Evolutionary conservation across 2,888 invertebrate genomes (phyloP).

Genomic region (Bugulina stolonifera): DNA sequence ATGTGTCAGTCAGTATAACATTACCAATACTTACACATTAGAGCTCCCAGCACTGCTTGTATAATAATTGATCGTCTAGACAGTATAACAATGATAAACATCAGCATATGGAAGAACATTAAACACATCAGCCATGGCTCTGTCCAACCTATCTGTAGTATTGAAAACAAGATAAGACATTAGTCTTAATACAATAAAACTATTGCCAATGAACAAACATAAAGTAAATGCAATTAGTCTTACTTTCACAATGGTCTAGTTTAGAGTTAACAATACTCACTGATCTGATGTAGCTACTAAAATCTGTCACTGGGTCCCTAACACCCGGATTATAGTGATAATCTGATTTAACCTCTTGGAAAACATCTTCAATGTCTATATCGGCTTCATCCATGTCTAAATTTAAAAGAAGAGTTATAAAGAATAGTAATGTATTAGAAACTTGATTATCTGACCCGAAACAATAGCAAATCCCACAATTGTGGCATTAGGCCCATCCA

Average conservation of each 20-base stretch:
- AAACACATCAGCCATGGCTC: conserved; percentile 20
- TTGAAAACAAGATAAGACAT: background rate
- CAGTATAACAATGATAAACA: background rate
- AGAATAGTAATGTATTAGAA: too few relatives aligned
- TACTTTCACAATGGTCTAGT: too few relatives aligned
- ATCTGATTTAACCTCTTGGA: background rate
- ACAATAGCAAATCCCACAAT: too few relatives aligned
- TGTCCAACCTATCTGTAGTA: background rate
- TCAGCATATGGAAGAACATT: conserved; percentile 11
- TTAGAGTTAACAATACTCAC: too few relatives aligned
- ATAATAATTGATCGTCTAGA: background rate
- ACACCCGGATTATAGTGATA: background rate
- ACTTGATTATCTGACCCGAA: too few relatives aligned
- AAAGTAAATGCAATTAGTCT: too few relatives aligned
- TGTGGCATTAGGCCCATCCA: too few relatives aligned
- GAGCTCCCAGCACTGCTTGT: background rate
- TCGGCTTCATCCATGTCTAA: background rate
- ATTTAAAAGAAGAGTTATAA: too few relatives aligned
- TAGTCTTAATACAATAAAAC: too few relatives aligned
- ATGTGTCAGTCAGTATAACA: too few relatives aligned
- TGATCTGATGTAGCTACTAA: background rate
- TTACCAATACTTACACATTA: conserved; percentile 19
- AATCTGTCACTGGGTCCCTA: background rate
- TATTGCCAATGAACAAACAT: too few relatives aligned
- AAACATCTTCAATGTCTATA: background rate